Percentiles rank a stretch among this genome's conserved stretches.
Evolutionary conservation across 1,140 invertebrate species (phyloP).

Genomic region (Drosophila asahinai): DNA sequence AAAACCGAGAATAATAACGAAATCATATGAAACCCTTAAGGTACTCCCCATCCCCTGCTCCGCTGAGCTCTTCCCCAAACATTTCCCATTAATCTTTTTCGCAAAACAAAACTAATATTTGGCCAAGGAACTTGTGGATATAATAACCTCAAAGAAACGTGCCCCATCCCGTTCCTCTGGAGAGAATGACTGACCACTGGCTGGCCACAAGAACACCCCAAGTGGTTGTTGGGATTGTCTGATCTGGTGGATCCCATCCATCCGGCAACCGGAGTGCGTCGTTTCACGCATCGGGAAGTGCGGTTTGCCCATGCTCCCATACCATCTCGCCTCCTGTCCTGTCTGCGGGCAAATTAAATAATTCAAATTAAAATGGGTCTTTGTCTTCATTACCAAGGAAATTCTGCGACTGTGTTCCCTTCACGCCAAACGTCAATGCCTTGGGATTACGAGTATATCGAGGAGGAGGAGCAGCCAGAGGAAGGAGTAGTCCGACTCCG

Average conservation of each 20-base stretch:
- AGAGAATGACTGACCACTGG: constrained; percentile 36
- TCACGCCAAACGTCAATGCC: constrained; percentile 69
- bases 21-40: neutral
- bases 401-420: constrained; percentile 65
- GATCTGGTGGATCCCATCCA: constrained; percentile 20
- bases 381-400: constrained; percentile 67
- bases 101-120: constrained; percentile 28
- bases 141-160: constrained; percentile 7
- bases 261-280: constrained; percentile 33
- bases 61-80: neutral
- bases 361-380: constrained; percentile 62
- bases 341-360: constrained; percentile 59
- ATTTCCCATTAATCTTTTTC: constrained; percentile 31
- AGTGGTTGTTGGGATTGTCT: constrained; percentile 28
- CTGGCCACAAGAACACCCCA: constrained; percentile 34
- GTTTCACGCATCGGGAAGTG: constrained; percentile 63
- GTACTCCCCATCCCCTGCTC: neutral
- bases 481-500: constrained; percentile 2
- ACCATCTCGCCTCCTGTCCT: constrained; percentile 7
- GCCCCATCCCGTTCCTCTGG: neutral
- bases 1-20: neutral
- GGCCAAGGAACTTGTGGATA: constrained; percentile 9
- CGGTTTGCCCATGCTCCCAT: constrained; percentile 22
- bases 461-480: constrained; percentile 7
- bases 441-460: constrained; percentile 22